Base-by-base conservation (phyloP, 2,797 vertebrate species). In the Propithecus perrieri region DNA sequence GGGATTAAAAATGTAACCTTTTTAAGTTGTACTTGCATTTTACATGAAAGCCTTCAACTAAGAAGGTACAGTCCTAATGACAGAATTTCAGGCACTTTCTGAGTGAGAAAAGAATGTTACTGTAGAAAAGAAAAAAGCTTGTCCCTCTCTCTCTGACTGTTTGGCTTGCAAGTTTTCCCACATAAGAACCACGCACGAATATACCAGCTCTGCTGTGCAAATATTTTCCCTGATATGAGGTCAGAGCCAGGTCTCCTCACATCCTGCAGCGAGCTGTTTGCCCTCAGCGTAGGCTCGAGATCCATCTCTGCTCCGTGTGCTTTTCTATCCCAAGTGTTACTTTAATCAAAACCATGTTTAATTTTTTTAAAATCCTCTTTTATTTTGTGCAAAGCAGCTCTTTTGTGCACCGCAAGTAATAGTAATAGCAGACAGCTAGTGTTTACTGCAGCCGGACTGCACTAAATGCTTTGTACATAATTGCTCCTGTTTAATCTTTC, bases 301-400 rank as follows among this genome's bases (percentile, higher is more conserved):
- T 33, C 76, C 3, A 24, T 72, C 91, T 95, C 90, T 81, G 75
- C 85, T 67, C 80, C 7, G 2, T 11, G 46, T 18, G n/a, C 53
- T 91, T 93, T 93, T 69, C n/a, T 50, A 50, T 41, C 28, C n/a
- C 61, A 38, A 33, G 41, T 35, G 15, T 89, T 76, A 81, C 67
- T 95, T 91, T 75, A 81, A 95, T 94, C 94, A 57, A 81, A 96
- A 50, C 81, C 55, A 48, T 24, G 55, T 76, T 95, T 81, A 67
- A 46, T 76, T 50, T 57, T 33, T 12, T 41, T 18, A 24, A 92
- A 92, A 38, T 17, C 30, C 4, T 72, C 41, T 69, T 53, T 79
- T 71, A 41, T 65, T 89, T 91, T 74, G 78, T 61, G 48, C 43
- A 53, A 46, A 92, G 63, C n/a, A 33, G 20, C 26, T 87, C 46